These are phyloP conservation scores for Leptestheria dahalacensis DNA, from an alignment of 1,140 invertebrate genomes.

Conservation along the genomic window DNA sequence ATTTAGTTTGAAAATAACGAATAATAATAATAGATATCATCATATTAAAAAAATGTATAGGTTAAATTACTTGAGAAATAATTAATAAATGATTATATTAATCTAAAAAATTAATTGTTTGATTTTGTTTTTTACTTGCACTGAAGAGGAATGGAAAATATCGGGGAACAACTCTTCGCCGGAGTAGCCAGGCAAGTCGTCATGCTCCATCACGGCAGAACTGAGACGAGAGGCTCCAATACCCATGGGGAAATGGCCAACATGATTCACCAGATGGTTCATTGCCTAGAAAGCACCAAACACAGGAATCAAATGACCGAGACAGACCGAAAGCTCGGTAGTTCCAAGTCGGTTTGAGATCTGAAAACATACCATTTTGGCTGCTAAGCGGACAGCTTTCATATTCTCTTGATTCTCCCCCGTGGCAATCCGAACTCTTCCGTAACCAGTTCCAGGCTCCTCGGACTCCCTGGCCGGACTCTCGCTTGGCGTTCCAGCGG, in stretches of 20 bases:
- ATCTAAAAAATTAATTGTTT: neutral
- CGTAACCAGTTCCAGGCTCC: neutral
- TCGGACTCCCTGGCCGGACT: neutral
- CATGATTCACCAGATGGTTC: constrained; percentile 66
- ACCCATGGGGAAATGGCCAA: constrained; percentile 78
- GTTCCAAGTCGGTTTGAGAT: no score
- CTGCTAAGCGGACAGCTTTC: constrained; percentile 10
- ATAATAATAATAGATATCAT: neutral
- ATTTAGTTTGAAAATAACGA: constrained; percentile 6
- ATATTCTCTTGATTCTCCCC: constrained; percentile 7
- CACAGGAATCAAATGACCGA: constrained; percentile 12
- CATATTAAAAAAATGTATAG: neutral
- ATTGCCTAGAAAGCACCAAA: constrained; percentile 32
- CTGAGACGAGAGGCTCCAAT: constrained; percentile 67
- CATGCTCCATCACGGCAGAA: constrained; percentile 77
- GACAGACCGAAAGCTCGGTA: no score
- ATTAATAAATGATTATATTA: no score
- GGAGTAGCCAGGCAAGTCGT: constrained; percentile 63
- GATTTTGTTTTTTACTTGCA: constrained; percentile 34
- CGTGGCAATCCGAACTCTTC: neutral
- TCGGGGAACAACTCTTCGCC: constrained; percentile 57
- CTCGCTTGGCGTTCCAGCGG: neutral
- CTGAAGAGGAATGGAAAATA: constrained; percentile 72
- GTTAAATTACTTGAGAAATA: no score
- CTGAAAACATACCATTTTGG: constrained; percentile 2